Percentiles rank a stretch among this genome's conserved stretches.
phyloP scores from a whole-genome alignment of 2,797 vertebrate species.

The Danio aesculapii region DNA sequence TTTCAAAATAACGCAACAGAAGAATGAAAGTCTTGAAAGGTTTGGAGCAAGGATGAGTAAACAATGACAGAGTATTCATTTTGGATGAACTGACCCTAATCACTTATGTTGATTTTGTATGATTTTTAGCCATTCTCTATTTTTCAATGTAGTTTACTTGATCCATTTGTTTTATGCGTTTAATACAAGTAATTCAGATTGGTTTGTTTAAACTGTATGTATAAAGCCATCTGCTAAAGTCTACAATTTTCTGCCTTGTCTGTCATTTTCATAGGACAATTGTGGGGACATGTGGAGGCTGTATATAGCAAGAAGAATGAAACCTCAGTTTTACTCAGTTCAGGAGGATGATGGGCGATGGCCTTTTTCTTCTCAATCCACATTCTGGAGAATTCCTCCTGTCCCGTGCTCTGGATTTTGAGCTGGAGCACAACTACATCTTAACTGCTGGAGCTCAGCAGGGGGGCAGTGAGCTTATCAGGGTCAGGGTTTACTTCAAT shows the following conservation, averaged over 20 bases:
- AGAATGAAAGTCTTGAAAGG: no score
- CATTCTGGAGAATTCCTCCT: conserved; percentile 80
- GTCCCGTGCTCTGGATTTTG: conserved; percentile 80
- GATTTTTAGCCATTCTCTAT: no score
- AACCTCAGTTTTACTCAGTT: conserved; percentile 73
- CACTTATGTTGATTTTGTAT: no score
- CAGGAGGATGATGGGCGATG: conserved; percentile 80
- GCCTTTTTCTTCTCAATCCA: conserved; percentile 78
- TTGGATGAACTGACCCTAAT: no score
- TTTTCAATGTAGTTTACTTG: no score
- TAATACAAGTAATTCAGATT: no score
- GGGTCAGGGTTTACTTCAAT: conserved; percentile 81
- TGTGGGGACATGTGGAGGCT: conserved; percentile 74
- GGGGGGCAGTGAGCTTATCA: conserved; percentile 64
- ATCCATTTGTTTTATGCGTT: no score
- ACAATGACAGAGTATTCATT: no score
- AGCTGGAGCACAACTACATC: conserved; percentile 76
- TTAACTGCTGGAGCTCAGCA: conserved; percentile 71
- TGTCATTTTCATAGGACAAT: conserved; percentile 70
- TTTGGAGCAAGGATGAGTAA: no score
- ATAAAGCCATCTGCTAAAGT: neutral
- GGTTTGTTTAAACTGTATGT: no score
- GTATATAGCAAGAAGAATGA: conserved; percentile 58
- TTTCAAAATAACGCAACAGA: no score
- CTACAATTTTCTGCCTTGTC: neutral